A percentile compares a stretch with the other conserved stretches of the same genome.
Evolutionary conservation across 2,113 vertebrate species (phyloP).

Genomic region (Sylvicapra grimmia): DNA sequence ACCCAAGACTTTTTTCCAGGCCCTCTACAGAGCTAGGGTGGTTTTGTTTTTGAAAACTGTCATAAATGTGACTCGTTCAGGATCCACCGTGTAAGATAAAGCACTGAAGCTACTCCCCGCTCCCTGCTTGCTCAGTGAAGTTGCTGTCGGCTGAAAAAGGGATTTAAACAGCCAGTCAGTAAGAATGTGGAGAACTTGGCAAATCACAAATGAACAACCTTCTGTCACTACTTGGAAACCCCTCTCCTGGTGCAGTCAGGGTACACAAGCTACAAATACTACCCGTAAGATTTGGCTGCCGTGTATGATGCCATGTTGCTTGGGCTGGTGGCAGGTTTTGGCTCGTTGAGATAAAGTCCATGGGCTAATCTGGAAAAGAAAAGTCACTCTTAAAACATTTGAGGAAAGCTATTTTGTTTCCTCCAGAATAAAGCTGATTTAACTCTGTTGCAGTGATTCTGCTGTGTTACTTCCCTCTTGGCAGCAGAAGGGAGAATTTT

Average conservation of each 20-base stretch:
- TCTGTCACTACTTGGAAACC: slow-evolving; percentile 21
- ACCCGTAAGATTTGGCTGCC: not conserved
- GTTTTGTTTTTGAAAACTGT: not conserved
- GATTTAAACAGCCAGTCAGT: not conserved
- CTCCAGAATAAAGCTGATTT: not conserved
- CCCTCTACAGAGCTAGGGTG: not conserved
- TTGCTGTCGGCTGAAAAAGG: not conserved
- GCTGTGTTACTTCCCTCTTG: not conserved
- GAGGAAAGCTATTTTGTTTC: not conserved
- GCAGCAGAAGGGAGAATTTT: not conserved
- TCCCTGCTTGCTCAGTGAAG: not conserved
- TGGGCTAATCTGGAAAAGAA: not conserved
- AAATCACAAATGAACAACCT: not conserved
- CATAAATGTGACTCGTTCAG: not conserved
- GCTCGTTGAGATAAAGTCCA: not conserved
- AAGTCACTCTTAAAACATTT: not conserved
- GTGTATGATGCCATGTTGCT: not conserved
- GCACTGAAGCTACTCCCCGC: not conserved
- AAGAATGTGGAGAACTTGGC: not conserved
- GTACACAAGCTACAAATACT: not conserved
- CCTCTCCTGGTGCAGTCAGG: not conserved
- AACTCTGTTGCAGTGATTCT: not conserved
- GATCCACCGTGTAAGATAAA: not conserved
- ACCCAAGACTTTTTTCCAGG: not conserved
- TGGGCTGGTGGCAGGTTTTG: not conserved